Evolutionary conservation across 1,140 invertebrate genomes (phyloP), one percentile per base, ranked within the genome.

Genomic region (Trichoplusia ni): DNA sequence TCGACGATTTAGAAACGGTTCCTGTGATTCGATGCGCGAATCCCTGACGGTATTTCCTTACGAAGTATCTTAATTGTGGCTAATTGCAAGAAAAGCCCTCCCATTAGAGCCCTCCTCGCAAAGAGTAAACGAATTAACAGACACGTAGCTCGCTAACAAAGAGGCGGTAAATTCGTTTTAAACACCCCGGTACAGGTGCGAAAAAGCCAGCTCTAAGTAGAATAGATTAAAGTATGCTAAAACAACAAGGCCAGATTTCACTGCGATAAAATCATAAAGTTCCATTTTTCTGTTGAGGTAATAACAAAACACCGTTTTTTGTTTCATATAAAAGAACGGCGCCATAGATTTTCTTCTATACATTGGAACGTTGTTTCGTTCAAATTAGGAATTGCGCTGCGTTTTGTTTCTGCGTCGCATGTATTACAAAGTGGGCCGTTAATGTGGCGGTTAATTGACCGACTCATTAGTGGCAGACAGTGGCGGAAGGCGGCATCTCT

Each of bases 101-200:
- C 82, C 81, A 84, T 88, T 82, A 81, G 77, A 61, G 70, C 66
- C 65, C 67, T 68, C 67, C 70, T 73, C 67, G 76, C 75, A 77
- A 79, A 84, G 83, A 84, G 81, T 86, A 88, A 88, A 84, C 81
- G 82, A 84, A 88, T 88, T 86, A 87, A 81, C 78, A 84, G 83
- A 80, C 77, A 81, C 82, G 81, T 75, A 79, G 67, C 71, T 72
- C 70, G 62, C 59, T 71, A 74, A 74, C 77, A 76, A 76, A 79
- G 79, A 81, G 69, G 75, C 73, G 80, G 77, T 81, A 86, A 85
- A 86, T 86, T 86, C 77, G 67, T 79, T 85, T 83, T 77, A 80
- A 82, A 84, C 73, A 81, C 74, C 75, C 70, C 71, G 73, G 76
- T 81, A 82, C 81, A 86, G 82, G 85, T 88, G 85, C 77, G 78